phyloP scores from a whole-genome alignment of 2,888 invertebrate species.

The Holacanthella duospinosa region DNA sequence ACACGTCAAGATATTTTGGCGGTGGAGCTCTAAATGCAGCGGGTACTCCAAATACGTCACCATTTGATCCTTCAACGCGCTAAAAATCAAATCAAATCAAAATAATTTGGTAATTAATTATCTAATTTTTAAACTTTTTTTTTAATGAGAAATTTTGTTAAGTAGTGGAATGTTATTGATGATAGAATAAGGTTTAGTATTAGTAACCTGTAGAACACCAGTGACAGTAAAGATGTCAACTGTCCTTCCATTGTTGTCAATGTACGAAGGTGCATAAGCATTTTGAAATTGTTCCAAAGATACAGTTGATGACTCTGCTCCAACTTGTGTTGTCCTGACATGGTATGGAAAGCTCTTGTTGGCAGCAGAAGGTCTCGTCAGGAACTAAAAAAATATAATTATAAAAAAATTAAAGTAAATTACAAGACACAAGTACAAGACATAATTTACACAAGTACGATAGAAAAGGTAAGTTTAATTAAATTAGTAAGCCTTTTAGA shows the following conservation, averaged over 20 bases:
- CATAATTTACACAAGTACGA: no score
- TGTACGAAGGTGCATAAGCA: conserved; percentile 50
- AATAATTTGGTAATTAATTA: no score
- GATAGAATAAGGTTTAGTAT: no score
- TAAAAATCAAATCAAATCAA: no score
- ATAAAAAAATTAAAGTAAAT: no score
- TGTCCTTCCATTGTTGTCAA: conserved; percentile 27
- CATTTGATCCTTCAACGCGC: no score
- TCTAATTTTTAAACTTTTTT: no score
- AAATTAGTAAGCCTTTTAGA: no score
- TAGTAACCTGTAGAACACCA: conserved; percentile 35
- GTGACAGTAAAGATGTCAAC: conserved; percentile 40
- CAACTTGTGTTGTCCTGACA: conserved; percentile 55
- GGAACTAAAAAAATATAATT: conserved; percentile 54
- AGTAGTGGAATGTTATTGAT: no score
- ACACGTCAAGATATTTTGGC: conserved; percentile 33
- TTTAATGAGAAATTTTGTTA: no score
- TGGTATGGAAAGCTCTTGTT: conserved; percentile 86
- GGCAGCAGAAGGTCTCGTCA: conserved; percentile 73
- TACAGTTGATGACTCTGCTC: conserved; percentile 16
- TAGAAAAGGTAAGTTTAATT: no score
- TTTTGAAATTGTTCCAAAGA: conserved; percentile 54
- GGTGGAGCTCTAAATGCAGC: conserved; percentile 29
- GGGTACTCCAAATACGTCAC: conserved; percentile 15
- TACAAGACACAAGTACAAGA: no score